A percentile compares a stretch with the other conserved stretches of the same genome.
Conservation (phyloP, 2,113 vertebrate genomes). For the Myrmecobius fasciatus region DNA sequence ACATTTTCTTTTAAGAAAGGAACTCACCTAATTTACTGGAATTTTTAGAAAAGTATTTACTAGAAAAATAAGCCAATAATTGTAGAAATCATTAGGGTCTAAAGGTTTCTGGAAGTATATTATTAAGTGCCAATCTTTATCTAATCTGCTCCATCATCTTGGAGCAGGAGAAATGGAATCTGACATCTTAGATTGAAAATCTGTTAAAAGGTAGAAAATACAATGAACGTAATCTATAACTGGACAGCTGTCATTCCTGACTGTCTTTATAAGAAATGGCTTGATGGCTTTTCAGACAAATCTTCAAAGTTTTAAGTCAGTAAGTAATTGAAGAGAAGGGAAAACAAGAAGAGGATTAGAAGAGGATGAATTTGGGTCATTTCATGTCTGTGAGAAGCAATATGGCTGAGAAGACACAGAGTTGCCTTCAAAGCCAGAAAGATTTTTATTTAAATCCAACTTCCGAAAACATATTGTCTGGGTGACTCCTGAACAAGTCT, state of each 20-base stretch:
- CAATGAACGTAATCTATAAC: slow-evolving; percentile 58
- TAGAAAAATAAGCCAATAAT: slow-evolving; percentile 66
- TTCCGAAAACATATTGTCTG: neutral
- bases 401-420: neutral
- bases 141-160: slow-evolving; percentile 56
- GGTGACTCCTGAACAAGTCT: neutral
- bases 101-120: slow-evolving; percentile 67
- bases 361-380: neutral
- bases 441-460: neutral
- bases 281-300: slow-evolving; percentile 60
- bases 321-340: slow-evolving; percentile 53
- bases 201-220: slow-evolving; percentile 73
- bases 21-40: slow-evolving; percentile 73
- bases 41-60: slow-evolving; percentile 66
- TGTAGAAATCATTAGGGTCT: slow-evolving; percentile 61
- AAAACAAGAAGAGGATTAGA: slow-evolving; percentile 5
- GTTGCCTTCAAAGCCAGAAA: neutral
- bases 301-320: slow-evolving; percentile 46
- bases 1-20: slow-evolving; percentile 51
- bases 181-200: slow-evolving; percentile 69
- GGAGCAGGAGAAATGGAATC: slow-evolving; percentile 43
- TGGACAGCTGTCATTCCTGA: slow-evolving; percentile 61
- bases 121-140: slow-evolving; percentile 39
- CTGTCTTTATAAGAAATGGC: slow-evolving; percentile 40
- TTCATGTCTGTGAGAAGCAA: neutral